A percentile compares a stretch with the other conserved stretches of the same genome.
These are phyloP conservation scores for Eupsilia transversa DNA, from an alignment of 2,888 invertebrate genomes.

Conservation along the genomic window DNA sequence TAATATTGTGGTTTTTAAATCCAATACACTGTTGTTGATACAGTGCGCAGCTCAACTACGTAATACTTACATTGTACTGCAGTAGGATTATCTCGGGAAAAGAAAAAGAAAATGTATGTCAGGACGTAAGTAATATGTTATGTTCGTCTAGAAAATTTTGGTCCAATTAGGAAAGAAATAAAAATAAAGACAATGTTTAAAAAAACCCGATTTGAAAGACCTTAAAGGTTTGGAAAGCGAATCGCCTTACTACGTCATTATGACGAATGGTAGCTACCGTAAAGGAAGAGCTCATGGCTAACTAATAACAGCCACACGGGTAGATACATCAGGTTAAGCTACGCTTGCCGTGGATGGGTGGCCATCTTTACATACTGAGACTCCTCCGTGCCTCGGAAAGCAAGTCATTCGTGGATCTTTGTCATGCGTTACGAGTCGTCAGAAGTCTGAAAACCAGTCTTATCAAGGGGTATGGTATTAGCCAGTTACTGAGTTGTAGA, in stretches of 20 bases:
- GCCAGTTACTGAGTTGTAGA: no score
- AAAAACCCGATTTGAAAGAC: neutral
- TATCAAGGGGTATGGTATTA: no score
- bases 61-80: neutral
- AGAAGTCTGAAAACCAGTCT: no score
- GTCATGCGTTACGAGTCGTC: no score
- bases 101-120: neutral
- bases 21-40: slow-evolving; percentile 51
- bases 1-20: slow-evolving; percentile 54
- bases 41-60: slow-evolving; percentile 6
- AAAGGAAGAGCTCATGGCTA: no score
- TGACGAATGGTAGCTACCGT: neutral
- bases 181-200: neutral
- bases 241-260: neutral
- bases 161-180: neutral
- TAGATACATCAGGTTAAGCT: no score
- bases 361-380: no score
- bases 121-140: no score
- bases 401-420: no score
- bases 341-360: no score
- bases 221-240: neutral
- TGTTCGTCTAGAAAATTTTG: neutral
- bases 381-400: no score
- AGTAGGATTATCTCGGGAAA: slow-evolving; percentile 10
- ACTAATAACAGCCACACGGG: no score